Conservation (phyloP, 2,888 invertebrate genomes). For the Netelia melanura region DNA sequence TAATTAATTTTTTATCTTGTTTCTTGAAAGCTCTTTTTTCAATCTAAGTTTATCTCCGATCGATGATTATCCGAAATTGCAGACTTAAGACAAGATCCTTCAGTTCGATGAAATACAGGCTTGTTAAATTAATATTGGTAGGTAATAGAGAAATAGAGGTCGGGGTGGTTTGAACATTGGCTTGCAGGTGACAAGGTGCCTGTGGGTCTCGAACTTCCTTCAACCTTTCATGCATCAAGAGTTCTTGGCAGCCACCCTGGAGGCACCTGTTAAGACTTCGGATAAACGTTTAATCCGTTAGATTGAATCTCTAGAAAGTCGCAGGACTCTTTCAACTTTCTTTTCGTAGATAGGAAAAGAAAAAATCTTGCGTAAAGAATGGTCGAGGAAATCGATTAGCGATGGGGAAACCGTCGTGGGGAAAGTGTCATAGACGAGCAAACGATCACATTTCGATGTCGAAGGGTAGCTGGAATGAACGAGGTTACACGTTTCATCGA, state of each 20-base stretch:
- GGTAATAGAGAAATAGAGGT: neutral
- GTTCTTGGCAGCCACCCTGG: neutral
- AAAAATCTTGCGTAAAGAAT: too few relatives aligned
- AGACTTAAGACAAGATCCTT: neutral
- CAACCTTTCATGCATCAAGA: slow-evolving; percentile 3
- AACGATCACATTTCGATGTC: too few relatives aligned
- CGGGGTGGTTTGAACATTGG: neutral
- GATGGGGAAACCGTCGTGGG: too few relatives aligned
- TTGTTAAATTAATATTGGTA: neutral
- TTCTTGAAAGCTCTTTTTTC: neutral
- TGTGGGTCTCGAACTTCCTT: neutral
- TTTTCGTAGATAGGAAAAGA: neutral
- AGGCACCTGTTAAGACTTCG: neutral
- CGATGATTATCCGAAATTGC: neutral
- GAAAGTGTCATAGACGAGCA: too few relatives aligned
- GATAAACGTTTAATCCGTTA: slow-evolving; percentile 9
- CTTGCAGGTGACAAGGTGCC: neutral
- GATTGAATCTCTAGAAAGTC: slow-evolving; percentile 4
- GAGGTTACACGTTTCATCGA: too few relatives aligned
- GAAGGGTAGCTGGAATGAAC: too few relatives aligned
- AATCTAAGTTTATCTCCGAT: neutral
- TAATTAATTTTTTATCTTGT: neutral
- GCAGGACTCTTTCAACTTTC: neutral
- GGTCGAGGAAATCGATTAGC: too few relatives aligned
- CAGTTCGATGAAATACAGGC: neutral